phyloP scores from a whole-genome alignment of 2,797 vertebrate genomes.

The Acanthurus tractus region DNA sequence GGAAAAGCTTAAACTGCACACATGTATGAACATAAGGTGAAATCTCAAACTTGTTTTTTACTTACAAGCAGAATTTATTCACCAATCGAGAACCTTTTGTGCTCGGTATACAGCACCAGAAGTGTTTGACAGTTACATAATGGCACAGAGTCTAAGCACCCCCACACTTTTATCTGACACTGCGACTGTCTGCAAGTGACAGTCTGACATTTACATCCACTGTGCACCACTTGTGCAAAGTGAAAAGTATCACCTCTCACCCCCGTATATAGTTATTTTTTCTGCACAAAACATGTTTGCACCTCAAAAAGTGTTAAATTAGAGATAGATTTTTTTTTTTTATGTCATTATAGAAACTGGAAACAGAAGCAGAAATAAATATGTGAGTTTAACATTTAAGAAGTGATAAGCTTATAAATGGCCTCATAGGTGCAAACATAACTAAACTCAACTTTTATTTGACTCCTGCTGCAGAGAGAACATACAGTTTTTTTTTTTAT shows the following conservation, averaged over 20 bases:
- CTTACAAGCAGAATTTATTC: slow-evolving; percentile 3
- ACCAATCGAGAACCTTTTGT: not conserved
- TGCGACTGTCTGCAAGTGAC: too few relatives aligned
- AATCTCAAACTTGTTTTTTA: slow-evolving; percentile 22
- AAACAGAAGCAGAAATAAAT: not conserved
- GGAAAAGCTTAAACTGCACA: slow-evolving; percentile 21
- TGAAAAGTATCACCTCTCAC: not conserved
- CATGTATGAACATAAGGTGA: slow-evolving; percentile 7
- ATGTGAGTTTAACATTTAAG: not conserved
- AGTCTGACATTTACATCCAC: not conserved
- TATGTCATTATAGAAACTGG: too few relatives aligned
- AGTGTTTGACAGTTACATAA: not conserved
- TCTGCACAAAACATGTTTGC: not conserved
- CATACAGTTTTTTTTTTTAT: not conserved
- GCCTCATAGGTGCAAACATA: not conserved
- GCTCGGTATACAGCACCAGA: not conserved
- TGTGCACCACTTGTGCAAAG: not conserved
- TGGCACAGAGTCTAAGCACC: not conserved
- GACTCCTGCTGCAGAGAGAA: not conserved
- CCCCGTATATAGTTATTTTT: not conserved
- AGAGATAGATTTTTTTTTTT: too few relatives aligned
- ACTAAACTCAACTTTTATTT: not conserved
- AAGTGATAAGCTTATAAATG: not conserved
- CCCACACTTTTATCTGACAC: not conserved
- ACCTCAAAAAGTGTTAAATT: too few relatives aligned